Base-by-base conservation (phyloP, 2,113 vertebrate genomes). In the Antigone vipio region DNA sequence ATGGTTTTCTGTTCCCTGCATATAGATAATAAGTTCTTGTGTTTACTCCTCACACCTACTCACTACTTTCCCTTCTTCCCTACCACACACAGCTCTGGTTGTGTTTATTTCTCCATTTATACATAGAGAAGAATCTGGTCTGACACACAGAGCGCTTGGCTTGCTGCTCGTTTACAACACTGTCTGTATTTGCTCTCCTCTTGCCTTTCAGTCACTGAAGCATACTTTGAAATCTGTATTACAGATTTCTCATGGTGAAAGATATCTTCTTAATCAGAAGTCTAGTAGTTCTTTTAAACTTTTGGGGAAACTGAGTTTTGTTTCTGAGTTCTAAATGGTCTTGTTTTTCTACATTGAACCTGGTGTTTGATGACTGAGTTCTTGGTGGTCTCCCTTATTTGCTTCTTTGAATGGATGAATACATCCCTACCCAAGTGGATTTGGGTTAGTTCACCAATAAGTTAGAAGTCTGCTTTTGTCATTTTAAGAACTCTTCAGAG, bases 1-100 rank as follows among this genome's bases (percentile, higher is more conserved):
- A 16, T 47, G 6, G 18, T 56, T 81, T 91, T 91, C 30, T 80
- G 26, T 85, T 94, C 59, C 27, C 34, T 83, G 24, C 24, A 7
- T 34, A 7, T 12, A 85, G 74, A 92, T 73, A 86, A 47, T 56
- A 92, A 77, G 15, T 84, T 83, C 49, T 93, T 71, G 27, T 88
- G 76, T 92, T 96, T 94, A 77, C 59, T 86, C 24, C 24, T 96
- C 59, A 94, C 80, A 84, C 80, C 80, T 87, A 69, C 83, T 91
- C 68, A 29, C 50, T 62, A 18, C 27, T 96, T 95, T 76, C 34
- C 29, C 34, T 73, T 71, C 60, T 84, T 84, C 13, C 23, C 22
- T 84, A 40, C 55, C 40, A 12, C 42, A 67, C 55, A 53, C 21
- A 44, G 52, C 62, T 93, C 76, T 91, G 59, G 12, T 72, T 86